phyloP scores from a whole-genome alignment of 2,888 invertebrate genomes.

The Rosalia funebris region DNA sequence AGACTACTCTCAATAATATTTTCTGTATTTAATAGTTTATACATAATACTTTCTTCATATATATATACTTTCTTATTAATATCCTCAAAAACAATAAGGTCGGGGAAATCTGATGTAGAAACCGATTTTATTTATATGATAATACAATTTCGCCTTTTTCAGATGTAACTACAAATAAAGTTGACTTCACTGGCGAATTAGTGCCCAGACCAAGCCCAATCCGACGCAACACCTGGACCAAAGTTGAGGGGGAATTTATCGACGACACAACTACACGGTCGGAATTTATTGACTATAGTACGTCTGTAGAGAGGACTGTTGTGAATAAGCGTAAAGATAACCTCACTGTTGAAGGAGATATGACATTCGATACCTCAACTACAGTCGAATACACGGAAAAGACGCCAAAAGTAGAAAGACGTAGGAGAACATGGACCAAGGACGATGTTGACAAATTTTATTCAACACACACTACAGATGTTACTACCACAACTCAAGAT shows the following conservation, averaged over 20 bases:
- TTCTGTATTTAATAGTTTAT: too few relatives aligned
- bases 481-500: slow-evolving; percentile 75
- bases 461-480: slow-evolving; percentile 68
- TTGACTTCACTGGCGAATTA: slow-evolving; percentile 76
- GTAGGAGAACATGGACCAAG: slow-evolving; percentile 77
- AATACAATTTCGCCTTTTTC: too few relatives aligned
- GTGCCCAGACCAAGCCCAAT: slow-evolving; percentile 74
- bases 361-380: slow-evolving; percentile 73
- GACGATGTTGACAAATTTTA: slow-evolving; percentile 78
- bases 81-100: too few relatives aligned
- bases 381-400: slow-evolving; percentile 73
- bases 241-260: slow-evolving; percentile 78
- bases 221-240: slow-evolving; percentile 81
- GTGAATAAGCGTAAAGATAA: slow-evolving; percentile 73
- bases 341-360: slow-evolving; percentile 74
- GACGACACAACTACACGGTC: slow-evolving; percentile 75
- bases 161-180: slow-evolving; percentile 77
- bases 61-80: not conserved
- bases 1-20: too few relatives aligned
- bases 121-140: too few relatives aligned
- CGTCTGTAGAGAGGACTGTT: slow-evolving; percentile 68
- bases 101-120: too few relatives aligned
- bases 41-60: too few relatives aligned
- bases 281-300: slow-evolving; percentile 74
- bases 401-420: slow-evolving; percentile 67